These are phyloP conservation scores for Malthinus flaveolus DNA, from an alignment of 2,888 invertebrate genomes.

Conservation along the genomic window DNA sequence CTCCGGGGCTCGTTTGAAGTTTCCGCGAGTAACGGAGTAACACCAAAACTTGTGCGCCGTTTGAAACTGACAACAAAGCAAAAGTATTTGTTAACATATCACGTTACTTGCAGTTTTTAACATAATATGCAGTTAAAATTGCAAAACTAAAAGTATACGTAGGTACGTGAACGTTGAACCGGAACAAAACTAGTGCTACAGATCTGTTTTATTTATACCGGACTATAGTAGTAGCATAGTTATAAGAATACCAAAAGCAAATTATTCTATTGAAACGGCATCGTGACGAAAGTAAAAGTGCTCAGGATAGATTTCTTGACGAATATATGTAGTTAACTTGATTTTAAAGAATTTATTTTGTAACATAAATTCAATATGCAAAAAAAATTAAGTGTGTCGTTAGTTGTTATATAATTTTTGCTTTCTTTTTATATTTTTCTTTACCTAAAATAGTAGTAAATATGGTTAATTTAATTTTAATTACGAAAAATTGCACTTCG, in stretches of 20 bases:
- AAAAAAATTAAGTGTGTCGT: too few relatives aligned
- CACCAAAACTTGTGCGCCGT: too few relatives aligned
- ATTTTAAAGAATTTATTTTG: slow-evolving; percentile 6
- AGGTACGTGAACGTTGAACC: slow-evolving; percentile 13
- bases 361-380: neutral
- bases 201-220: neutral
- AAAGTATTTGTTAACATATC: slow-evolving; percentile 9
- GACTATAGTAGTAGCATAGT: too few relatives aligned
- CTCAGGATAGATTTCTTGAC: too few relatives aligned
- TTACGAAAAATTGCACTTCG: too few relatives aligned
- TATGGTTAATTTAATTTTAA: too few relatives aligned
- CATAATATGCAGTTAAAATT: slow-evolving; percentile 2
- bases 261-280: slow-evolving; percentile 6
- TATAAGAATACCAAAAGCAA: slow-evolving; percentile 10
- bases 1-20: too few relatives aligned
- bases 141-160: neutral
- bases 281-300: slow-evolving; percentile 26
- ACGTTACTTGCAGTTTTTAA: slow-evolving; percentile 6
- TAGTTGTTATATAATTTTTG: too few relatives aligned
- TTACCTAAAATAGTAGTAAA: too few relatives aligned
- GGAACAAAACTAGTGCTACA: slow-evolving; percentile 17
- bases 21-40: too few relatives aligned
- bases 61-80: too few relatives aligned
- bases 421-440: too few relatives aligned
- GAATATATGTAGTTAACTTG: neutral